Evolutionary conservation across 2,113 vertebrate species (phyloP), one percentile per base, ranked within the genome.

Genomic region (Chloroceryle aenea): DNA sequence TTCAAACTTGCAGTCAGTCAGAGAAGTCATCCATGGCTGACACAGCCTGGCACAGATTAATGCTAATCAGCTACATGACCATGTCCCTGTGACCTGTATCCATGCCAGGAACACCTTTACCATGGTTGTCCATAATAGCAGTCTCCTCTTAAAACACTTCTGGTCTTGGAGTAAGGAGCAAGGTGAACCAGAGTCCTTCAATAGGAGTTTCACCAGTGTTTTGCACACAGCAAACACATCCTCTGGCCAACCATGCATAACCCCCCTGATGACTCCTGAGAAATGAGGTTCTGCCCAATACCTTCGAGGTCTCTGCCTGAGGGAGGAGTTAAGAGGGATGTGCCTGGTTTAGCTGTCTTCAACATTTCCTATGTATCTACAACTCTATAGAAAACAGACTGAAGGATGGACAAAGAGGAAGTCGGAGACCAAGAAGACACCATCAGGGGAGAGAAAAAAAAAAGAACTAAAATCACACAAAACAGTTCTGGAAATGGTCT

Each of bases 21-120:
- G 29, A 77, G 16, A 59, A 59, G 59, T 59, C 76, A 77, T 4
- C 59, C 19, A 32, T 4, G 4, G 42, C 71, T 69, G 74, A 81
- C 68, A 11, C 6, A 27, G 18, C 43, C 52, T 61, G 52, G 66
- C 1, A 1, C 29, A 86, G 29, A 48, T 30, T 18, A 21, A 13
- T 10, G 26, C 43, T 68, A 9, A 78, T 11, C 20, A 17, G 64
- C 55, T 63, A 42, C 1, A 3, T 30, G 45, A 81, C n/a, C 0
- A 0, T 36, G 40, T 36, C 40, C 53, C 36, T 16, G 0, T 5
- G 1, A 85, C n/a, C 61, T 5, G 1, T 12, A 63, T 7, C 64
- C 52, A 63, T 0, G 2, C n/a, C 48, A n/a, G 59, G 32, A 85
- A 29, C 56, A 66, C 9, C n/a, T 66, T n/a, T n/a, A 68, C 55